phyloP scores from a whole-genome alignment of 2,113 vertebrate genomes.

The Motacilla tschutschensis region DNA sequence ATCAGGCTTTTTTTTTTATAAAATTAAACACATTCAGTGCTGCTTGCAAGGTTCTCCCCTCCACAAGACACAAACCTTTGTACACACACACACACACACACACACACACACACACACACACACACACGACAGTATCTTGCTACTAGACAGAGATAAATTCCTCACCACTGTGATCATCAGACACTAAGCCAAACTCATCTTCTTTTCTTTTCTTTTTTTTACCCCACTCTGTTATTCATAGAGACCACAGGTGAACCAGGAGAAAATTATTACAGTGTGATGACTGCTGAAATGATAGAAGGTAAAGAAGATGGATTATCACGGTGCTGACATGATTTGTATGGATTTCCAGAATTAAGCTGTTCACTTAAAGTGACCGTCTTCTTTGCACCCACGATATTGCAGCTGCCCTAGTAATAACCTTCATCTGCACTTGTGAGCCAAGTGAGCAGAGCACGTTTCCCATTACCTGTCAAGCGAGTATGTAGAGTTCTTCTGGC shows the following conservation, averaged over 20 bases:
- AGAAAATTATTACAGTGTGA: slow-evolving; percentile 76
- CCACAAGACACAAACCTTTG: background rate
- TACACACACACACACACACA: background rate
- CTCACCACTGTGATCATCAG: slow-evolving; percentile 56
- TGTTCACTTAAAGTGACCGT: slow-evolving; percentile 80
- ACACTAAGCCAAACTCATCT: slow-evolving; percentile 64
- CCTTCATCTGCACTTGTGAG: slow-evolving; percentile 84
- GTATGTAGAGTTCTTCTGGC: slow-evolving; percentile 81
- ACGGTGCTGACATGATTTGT: slow-evolving; percentile 76
- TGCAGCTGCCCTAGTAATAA: slow-evolving; percentile 76
- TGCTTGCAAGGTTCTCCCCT: background rate
- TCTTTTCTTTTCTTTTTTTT: slow-evolving; percentile 25
- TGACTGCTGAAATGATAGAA: slow-evolving; percentile 79
- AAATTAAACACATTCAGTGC: background rate
- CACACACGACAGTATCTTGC: background rate
- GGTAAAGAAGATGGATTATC: slow-evolving; percentile 81
- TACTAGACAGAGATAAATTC: slow-evolving; percentile 70
- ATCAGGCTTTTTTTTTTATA: slow-evolving; percentile 19
- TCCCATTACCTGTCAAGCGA: slow-evolving; percentile 83
- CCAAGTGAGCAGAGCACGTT: slow-evolving; percentile 78
- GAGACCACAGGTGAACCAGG: slow-evolving; percentile 74
- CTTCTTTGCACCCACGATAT: slow-evolving; percentile 67
- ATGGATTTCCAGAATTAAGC: slow-evolving; percentile 83
- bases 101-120: too few relatives aligned
- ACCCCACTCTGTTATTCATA: slow-evolving; percentile 66